A percentile compares a stretch with the other conserved stretches of the same genome.
phyloP scores from a whole-genome alignment of 2,113 vertebrate species.

The Thalassarche chlororhynchos region DNA sequence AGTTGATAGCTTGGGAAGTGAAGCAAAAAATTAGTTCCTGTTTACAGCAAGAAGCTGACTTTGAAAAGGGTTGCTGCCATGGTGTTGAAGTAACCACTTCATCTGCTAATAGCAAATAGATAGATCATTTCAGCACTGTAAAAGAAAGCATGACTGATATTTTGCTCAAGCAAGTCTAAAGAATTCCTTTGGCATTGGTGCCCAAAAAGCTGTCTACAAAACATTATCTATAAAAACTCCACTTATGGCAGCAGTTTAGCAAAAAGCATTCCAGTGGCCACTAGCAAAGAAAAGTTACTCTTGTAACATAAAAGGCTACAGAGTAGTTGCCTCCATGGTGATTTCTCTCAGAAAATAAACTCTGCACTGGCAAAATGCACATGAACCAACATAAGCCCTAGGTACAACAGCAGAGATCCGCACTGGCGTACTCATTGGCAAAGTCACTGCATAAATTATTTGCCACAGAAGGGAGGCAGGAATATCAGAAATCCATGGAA shows the following conservation, averaged over 20 bases:
- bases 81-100: not conserved
- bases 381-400: not conserved
- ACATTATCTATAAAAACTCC: not conserved
- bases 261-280: not conserved
- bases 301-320: not conserved
- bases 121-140: not conserved
- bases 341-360: not conserved
- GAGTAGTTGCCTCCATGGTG: not conserved
- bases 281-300: not conserved
- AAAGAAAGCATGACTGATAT: not conserved
- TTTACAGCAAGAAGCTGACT: not conserved
- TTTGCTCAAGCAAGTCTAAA: not conserved
- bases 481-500: not conserved
- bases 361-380: not conserved
- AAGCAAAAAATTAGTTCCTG: not conserved
- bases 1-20: not conserved
- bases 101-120: not conserved
- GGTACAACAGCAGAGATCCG: not conserved
- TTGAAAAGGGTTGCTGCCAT: not conserved
- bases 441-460: not conserved
- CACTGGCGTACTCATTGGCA: not conserved
- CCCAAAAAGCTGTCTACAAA: not conserved
- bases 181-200: not conserved
- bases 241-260: not conserved
- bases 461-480: not conserved